These are phyloP conservation scores for Austrolebias charrua DNA, from an alignment of 2,797 vertebrate species.

Conservation along the genomic window DNA sequence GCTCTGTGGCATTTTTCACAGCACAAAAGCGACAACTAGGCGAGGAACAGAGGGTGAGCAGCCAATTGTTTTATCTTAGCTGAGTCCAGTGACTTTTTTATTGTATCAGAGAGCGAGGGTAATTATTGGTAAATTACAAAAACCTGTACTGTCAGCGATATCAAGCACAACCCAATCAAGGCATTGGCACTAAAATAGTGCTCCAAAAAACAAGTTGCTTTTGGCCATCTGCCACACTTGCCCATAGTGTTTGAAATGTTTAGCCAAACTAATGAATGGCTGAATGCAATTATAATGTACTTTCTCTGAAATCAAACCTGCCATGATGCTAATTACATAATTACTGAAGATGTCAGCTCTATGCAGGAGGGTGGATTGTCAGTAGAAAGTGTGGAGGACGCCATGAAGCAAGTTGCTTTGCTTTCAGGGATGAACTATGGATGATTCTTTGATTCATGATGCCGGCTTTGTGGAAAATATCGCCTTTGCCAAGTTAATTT, in stretches of 20 bases:
- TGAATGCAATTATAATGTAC: constrained; percentile 80
- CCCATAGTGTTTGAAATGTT: constrained; percentile 65
- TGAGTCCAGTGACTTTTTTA: constrained; percentile 64
- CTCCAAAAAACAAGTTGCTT: constrained; percentile 75
- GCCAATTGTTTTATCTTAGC: constrained; percentile 71
- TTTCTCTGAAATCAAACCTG: constrained; percentile 82
- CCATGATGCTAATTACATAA: constrained; percentile 85
- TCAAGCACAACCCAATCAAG: constrained; percentile 77
- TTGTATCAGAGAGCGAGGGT: constrained; percentile 67
- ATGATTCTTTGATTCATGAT: constrained; percentile 82
- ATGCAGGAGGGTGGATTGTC: constrained; percentile 53
- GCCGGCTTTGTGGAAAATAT: constrained; percentile 81
- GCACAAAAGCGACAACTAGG: constrained; percentile 47
- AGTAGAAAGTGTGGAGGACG: constrained; percentile 42
- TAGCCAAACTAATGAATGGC: constrained; percentile 79
- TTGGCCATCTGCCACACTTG: constrained; percentile 66
- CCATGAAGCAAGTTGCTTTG: constrained; percentile 51
- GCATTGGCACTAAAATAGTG: constrained; percentile 72
- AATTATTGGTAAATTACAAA: constrained; percentile 80
- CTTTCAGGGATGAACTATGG: constrained; percentile 78
- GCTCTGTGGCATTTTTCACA: constrained; percentile 56
- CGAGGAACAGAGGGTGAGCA: constrained; percentile 47
- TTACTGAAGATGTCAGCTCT: constrained; percentile 79
- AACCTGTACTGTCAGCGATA: constrained; percentile 80
- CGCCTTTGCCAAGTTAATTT: constrained; percentile 84